Conservation (phyloP, 2,797 vertebrate species). For the Macrochelys suwanniensis region DNA sequence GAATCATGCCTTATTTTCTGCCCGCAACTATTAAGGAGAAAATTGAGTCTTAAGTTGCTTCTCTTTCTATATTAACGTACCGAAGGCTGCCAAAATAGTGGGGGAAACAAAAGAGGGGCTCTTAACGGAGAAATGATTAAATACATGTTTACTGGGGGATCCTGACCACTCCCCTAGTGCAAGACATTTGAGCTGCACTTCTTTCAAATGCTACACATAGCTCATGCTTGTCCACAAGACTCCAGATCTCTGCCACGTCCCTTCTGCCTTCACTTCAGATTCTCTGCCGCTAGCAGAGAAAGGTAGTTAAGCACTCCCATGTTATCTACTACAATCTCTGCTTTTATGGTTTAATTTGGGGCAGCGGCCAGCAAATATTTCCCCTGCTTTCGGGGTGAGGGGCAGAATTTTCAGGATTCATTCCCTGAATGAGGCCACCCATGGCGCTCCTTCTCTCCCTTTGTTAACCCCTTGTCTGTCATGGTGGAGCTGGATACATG, state of each 20-base stretch:
- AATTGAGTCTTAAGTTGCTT: background rate
- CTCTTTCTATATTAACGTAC: background rate
- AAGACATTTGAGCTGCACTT: constrained; percentile 19
- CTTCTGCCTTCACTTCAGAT: constrained; percentile 24
- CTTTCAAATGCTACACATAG: constrained; percentile 45
- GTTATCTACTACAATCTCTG: background rate
- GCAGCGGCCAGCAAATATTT: background rate
- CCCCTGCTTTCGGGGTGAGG: background rate
- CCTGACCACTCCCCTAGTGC: background rate
- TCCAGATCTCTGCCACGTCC: constrained; percentile 4
- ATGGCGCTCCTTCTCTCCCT: background rate
- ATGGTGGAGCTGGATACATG: background rate
- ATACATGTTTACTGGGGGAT: background rate
- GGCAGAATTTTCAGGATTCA: background rate
- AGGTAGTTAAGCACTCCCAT: background rate
- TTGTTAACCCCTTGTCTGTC: background rate
- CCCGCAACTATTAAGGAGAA: background rate
- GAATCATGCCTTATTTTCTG: background rate
- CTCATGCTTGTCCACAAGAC: background rate
- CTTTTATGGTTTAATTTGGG: background rate
- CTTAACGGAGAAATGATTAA: background rate
- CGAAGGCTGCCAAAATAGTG: background rate
- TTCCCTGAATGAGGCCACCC: background rate
- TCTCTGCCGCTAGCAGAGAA: background rate
- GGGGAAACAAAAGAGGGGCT: background rate